Percentiles rank a stretch among this genome's conserved stretches.
These are phyloP conservation scores for Holcopasites calliopsidis DNA, from an alignment of 1,140 invertebrate genomes.

Conservation along the genomic window DNA sequence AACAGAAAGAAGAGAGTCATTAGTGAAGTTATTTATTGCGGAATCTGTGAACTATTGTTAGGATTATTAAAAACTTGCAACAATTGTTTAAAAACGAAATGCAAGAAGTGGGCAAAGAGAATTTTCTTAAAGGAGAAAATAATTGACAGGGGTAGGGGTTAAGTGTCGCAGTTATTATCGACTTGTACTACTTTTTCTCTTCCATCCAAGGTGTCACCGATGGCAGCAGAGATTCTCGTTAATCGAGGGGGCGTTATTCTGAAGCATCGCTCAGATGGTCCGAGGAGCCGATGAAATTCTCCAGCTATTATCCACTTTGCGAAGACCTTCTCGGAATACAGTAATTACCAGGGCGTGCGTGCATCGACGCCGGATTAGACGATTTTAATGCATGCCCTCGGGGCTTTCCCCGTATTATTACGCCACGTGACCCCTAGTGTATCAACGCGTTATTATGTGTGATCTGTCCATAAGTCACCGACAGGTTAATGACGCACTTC, in stretches of 20 bases:
- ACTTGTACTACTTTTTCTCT: no score
- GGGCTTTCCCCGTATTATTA: constrained; percentile 25
- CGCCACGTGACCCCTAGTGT: constrained; percentile 28
- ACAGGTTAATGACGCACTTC: constrained; percentile 62
- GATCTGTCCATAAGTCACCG: constrained; percentile 59
- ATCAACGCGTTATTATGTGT: constrained; percentile 35
- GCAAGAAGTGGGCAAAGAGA: no score
- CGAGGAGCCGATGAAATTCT: constrained; percentile 18
- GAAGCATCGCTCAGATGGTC: neutral
- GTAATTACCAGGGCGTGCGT: constrained; percentile 24
- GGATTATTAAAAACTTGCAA: no score
- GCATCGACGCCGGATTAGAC: constrained; percentile 28
- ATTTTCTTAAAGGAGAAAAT: no score
- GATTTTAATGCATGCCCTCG: constrained; percentile 30
- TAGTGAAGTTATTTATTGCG: neutral
- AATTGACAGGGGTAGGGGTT: no score
- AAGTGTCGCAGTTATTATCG: no score
- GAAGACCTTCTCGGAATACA: constrained; percentile 22
- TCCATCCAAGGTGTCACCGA: neutral
- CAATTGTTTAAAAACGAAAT: no score
- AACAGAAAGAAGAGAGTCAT: constrained; percentile 17
- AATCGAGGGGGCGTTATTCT: neutral
- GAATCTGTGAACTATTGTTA: no score
- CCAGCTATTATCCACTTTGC: constrained; percentile 27
- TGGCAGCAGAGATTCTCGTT: neutral